Base-by-base conservation (phyloP, 2,113 vertebrate genomes). In the Corynorhinus townsendii region DNA sequence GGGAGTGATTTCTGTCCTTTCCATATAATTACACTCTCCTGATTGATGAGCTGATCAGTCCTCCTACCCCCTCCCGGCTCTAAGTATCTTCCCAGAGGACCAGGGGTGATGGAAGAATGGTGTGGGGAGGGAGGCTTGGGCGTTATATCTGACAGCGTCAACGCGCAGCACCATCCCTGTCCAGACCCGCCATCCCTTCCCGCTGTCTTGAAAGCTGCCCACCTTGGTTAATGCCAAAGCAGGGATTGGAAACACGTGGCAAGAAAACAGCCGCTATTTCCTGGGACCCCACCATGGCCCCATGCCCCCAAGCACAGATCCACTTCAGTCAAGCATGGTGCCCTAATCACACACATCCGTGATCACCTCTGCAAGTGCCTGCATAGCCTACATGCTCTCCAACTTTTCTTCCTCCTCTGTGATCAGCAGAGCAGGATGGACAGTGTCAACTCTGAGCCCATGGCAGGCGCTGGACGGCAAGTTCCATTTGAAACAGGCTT, bases 1-100 rank as follows among this genome's bases (percentile, higher is more conserved):
- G 90, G 92, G 96, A 93, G 64, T 92, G 89, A 95, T 86, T 91
- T 91, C 88, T 96, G 82, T 95, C 96, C 95, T 94, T 95, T 95
- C 88, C 40, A n/a, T 56, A 64, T 90, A 96, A 95, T 62, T 95
- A 92, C 92, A 90, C 71, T 87, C 72, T 47, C 59, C 79, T 93
- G 94, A 96, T 93, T 90, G 95, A 96, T 95, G 93, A 80, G 76
- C 73, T 86, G 80, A 82, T 81, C 94, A 47, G 20, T 52, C 75
- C 75, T 93, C 81, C 73, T 43, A 52, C 35, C 84, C 79, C 79
- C 56, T 87, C 45, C 64, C 47, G 4, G 20, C 82, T 93, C 91
- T 96, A 47, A 87, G 64, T 83, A 59, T 93, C 91, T 95, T 80
- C 93, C 86, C 75, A 80, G 71, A 38, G 30, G 79, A 64, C 30